Evolutionary conservation across 2,113 vertebrate species (phyloP).

Genomic region (Mustela lutreola): DNA sequence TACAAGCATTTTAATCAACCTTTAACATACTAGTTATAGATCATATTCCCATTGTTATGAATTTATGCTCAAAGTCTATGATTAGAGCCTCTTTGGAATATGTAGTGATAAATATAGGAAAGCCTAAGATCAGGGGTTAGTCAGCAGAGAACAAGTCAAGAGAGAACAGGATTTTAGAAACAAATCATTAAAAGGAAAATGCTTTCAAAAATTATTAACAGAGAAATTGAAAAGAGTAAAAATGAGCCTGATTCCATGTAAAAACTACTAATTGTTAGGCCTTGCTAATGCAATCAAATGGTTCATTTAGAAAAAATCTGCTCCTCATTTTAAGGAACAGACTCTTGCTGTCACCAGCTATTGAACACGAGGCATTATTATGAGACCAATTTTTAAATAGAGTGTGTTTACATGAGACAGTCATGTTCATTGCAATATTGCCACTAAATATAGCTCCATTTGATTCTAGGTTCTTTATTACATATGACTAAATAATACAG

Average conservation of each 20-base stretch:
- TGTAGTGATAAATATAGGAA: background rate
- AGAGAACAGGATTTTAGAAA: background rate
- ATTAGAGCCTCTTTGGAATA: background rate
- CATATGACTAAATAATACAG: background rate
- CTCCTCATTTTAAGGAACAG: background rate
- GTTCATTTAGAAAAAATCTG: background rate
- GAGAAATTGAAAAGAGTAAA: background rate
- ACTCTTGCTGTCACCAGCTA: background rate
- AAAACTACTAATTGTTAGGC: background rate
- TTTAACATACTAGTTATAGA: background rate
- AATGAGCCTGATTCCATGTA: background rate
- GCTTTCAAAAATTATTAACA: constrained; percentile 14
- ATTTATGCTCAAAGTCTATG: background rate
- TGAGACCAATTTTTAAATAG: constrained; percentile 6
- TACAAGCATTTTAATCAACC: background rate
- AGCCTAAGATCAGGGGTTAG: background rate
- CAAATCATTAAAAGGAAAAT: constrained; percentile 1
- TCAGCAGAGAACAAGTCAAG: background rate
- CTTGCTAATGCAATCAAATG: background rate
- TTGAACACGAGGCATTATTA: constrained; percentile 3
- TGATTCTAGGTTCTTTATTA: background rate
- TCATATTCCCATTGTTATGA: background rate
- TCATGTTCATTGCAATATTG: background rate
- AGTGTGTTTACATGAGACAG: background rate
- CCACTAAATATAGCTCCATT: background rate